Percentiles rank a stretch among this genome's conserved stretches.
Conservation (phyloP, 2,888 invertebrate genomes). For the Tolmerus cingulatus region DNA sequence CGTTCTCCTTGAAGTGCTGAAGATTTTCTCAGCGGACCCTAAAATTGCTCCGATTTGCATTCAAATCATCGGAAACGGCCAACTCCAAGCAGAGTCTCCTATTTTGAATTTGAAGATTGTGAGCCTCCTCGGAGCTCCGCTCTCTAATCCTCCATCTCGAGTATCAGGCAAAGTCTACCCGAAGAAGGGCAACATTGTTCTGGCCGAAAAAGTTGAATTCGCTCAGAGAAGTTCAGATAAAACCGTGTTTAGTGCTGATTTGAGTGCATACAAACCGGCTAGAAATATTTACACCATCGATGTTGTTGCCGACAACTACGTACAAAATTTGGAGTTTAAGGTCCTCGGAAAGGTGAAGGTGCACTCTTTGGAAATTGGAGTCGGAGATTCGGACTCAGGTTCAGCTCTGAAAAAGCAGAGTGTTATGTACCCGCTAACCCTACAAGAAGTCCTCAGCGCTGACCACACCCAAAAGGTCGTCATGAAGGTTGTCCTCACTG, state of each 20-base stretch:
- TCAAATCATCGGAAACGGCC: conserved; percentile 78
- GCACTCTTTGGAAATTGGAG: conserved; percentile 82
- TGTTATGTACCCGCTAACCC: conserved; percentile 76
- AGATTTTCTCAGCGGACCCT: conserved; percentile 69
- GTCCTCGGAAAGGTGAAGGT: conserved; percentile 81
- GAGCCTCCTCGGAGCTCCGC: conserved; percentile 77
- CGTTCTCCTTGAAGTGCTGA: conserved; percentile 80
- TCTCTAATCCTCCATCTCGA: conserved; percentile 61
- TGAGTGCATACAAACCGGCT: conserved; percentile 78
- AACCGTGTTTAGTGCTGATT: conserved; percentile 77
- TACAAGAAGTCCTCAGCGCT: conserved; percentile 75
- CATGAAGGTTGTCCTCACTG: conserved; percentile 80
- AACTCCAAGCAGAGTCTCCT: conserved; percentile 79
- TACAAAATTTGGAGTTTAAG: conserved; percentile 70
- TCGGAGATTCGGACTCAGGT: conserved; percentile 90
- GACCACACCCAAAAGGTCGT: conserved; percentile 90
- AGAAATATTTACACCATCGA: conserved; percentile 87
- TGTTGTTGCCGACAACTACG: conserved; percentile 73
- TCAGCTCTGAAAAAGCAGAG: conserved; percentile 80
- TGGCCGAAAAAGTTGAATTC: conserved; percentile 66
- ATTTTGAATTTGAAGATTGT: conserved; percentile 75
- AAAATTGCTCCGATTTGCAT: conserved; percentile 86
- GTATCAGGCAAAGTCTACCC: conserved; percentile 56
- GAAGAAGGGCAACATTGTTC: conserved; percentile 71
- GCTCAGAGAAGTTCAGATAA: conserved; percentile 75